These are phyloP conservation scores for Nyctibius grandis DNA, from an alignment of 2,797 vertebrate species.

Conservation along the genomic window DNA sequence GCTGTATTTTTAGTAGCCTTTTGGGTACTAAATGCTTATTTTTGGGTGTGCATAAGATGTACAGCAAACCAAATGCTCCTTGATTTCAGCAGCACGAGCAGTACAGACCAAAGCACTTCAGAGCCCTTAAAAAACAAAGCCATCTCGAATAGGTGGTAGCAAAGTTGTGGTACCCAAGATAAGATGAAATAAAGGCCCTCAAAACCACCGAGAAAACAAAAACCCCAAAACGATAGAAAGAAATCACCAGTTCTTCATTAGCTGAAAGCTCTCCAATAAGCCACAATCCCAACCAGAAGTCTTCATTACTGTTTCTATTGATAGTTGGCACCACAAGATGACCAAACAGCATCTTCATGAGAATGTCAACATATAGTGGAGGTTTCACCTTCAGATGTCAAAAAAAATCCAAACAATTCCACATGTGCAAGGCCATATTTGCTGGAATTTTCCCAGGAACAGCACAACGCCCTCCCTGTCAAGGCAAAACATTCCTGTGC, in stretches of 20 bases:
- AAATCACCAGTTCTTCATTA: background rate
- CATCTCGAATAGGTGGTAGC: background rate
- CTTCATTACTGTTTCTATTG: background rate
- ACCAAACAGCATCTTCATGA: background rate
- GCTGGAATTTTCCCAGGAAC: background rate
- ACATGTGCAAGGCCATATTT: background rate
- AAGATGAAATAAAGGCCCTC: background rate
- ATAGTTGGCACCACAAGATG: background rate
- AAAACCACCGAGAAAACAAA: background rate
- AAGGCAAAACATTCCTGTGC: background rate
- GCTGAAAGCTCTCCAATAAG: background rate
- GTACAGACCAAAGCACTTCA: background rate
- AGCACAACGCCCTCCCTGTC: accelerated
- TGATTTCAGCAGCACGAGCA: background rate
- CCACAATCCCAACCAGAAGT: background rate
- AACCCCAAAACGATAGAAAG: accelerated
- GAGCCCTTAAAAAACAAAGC: background rate
- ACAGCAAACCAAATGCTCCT: background rate
- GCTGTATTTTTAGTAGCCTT: background rate
- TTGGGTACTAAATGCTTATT: no score
- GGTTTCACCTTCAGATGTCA: background rate
- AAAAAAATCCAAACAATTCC: background rate
- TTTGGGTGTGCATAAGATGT: accelerated
- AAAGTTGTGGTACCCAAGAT: background rate
- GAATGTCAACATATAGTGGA: accelerated